Evolutionary conservation across 2,113 vertebrate genomes (phyloP).

Genomic region (Heterotis niloticus): DNA sequence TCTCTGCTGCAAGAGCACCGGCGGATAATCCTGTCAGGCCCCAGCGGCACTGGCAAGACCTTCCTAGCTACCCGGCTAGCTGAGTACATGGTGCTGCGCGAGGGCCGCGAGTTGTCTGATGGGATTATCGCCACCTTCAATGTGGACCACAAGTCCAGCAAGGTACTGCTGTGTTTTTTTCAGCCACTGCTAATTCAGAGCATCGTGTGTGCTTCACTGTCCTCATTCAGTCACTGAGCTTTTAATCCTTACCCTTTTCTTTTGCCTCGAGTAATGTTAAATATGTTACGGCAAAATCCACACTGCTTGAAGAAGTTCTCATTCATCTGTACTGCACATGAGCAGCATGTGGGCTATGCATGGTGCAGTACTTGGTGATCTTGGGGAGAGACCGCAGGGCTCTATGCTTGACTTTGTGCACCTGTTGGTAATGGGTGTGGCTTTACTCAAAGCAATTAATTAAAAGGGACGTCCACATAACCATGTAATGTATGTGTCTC

Average conservation of each 20-base stretch:
- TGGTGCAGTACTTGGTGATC: no score
- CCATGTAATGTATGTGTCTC: background rate
- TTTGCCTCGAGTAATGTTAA: background rate
- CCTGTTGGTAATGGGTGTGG: no score
- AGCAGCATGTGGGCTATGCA: background rate
- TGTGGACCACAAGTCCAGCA: slow-evolving; percentile 95
- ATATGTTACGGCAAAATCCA: background rate
- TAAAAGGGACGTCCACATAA: no score
- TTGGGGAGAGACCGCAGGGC: no score
- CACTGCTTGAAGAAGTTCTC: background rate
- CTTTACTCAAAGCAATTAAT: no score
- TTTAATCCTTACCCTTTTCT: no score
- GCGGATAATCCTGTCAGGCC: slow-evolving; percentile 88
- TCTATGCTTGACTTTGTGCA: no score
- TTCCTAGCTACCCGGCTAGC: slow-evolving; percentile 88
- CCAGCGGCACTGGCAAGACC: slow-evolving; percentile 91
- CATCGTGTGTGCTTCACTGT: background rate
- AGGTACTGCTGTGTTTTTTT: slow-evolving; percentile 60
- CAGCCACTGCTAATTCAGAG: background rate
- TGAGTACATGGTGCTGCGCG: slow-evolving; percentile 76
- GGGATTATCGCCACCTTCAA: slow-evolving; percentile 89
- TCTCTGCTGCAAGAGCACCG: slow-evolving; percentile 87
- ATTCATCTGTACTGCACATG: background rate
- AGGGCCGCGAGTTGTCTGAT: slow-evolving; percentile 74
- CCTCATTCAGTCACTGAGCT: background rate